These are phyloP conservation scores for Electrophaes corylata DNA, from an alignment of 2,888 invertebrate genomes.

Conservation along the genomic window DNA sequence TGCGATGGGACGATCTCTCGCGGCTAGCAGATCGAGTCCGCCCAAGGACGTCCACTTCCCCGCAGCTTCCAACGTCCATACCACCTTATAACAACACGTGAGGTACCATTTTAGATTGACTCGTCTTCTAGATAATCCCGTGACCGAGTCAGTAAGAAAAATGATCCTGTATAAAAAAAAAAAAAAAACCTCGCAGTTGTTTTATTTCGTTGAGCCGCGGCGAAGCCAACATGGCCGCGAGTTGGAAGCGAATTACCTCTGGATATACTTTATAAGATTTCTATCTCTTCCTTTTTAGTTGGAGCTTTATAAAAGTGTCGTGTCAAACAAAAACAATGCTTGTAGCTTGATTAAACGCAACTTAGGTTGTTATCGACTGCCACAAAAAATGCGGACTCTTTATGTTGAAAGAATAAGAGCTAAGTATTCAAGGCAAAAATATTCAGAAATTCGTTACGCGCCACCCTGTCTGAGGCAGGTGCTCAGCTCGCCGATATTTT, in stretches of 20 bases:
- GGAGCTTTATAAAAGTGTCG: no score
- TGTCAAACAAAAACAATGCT: constrained; percentile 33
- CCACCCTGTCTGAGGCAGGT: constrained; percentile 78
- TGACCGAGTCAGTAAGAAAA: constrained; percentile 76
- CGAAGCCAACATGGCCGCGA: constrained; percentile 79
- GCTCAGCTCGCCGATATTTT: constrained; percentile 77
- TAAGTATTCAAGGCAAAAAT: constrained; percentile 23
- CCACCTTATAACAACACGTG: constrained; percentile 51
- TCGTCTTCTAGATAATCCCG: constrained; percentile 61
- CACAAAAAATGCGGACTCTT: background rate
- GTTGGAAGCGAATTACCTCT: constrained; percentile 74
- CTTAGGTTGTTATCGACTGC: background rate
- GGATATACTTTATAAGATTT: constrained; percentile 65
- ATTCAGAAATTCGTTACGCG: constrained; percentile 66
- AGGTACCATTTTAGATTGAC: constrained; percentile 52
- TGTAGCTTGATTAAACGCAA: constrained; percentile 11
- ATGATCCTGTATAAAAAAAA: constrained; percentile 83
- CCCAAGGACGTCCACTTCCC: constrained; percentile 82
- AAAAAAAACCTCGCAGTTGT: constrained; percentile 75
- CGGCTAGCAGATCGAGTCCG: constrained; percentile 83
- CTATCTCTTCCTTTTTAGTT: constrained; percentile 50
- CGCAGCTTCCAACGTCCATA: constrained; percentile 53
- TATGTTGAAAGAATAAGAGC: constrained; percentile 3
- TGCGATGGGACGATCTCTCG: constrained; percentile 80
- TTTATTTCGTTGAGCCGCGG: constrained; percentile 76